phyloP scores from a whole-genome alignment of 2,113 vertebrate genomes.

The Onychorhynchus coronatus region DNA sequence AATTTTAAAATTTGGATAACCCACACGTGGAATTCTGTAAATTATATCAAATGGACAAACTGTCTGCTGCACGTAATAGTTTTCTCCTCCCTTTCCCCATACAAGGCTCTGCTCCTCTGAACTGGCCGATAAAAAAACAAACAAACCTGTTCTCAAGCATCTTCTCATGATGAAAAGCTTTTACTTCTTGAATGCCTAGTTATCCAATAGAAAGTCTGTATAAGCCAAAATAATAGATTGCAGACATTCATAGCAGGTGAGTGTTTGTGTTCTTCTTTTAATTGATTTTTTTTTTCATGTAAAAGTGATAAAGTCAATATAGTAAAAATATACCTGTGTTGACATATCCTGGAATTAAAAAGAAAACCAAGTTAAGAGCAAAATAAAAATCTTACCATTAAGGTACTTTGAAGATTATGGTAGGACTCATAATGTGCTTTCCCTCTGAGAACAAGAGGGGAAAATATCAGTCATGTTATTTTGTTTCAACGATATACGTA shows the following conservation, averaged over 20 bases:
- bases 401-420: background rate
- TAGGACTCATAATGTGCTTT: background rate
- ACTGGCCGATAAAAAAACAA: background rate
- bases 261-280: background rate
- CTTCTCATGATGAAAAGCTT: background rate
- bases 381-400: background rate
- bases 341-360: background rate
- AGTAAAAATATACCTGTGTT: background rate
- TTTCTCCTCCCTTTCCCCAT: background rate
- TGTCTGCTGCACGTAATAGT: background rate
- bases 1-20: background rate
- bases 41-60: background rate
- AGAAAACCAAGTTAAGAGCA: background rate
- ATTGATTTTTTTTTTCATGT: background rate
- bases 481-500: background rate
- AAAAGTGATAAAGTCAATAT: background rate
- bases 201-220: background rate
- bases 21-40: background rate
- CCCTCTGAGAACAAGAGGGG: background rate
- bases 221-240: background rate
- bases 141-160: background rate
- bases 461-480: background rate
- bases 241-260: background rate
- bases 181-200: background rate
- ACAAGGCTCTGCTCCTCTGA: background rate